These are phyloP conservation scores for Leptosomus discolor DNA, from an alignment of 2,113 vertebrate genomes.

Conservation along the genomic window DNA sequence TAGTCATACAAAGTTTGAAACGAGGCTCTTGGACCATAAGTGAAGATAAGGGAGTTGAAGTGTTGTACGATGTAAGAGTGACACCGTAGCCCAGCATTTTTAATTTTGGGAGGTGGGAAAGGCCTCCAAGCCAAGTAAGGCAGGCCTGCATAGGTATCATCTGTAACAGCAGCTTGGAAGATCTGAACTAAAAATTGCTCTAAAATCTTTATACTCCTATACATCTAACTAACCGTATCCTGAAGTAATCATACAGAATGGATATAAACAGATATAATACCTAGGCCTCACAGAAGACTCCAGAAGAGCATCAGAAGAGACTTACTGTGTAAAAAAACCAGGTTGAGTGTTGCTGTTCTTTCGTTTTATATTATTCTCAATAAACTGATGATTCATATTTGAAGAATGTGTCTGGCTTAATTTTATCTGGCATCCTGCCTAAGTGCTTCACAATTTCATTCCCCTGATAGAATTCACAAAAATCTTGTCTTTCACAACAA, in stretches of 20 bases:
- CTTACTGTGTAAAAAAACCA: background rate
- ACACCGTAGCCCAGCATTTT: background rate
- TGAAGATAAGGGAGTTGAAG: background rate
- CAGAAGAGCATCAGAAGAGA: background rate
- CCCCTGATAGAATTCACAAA: background rate
- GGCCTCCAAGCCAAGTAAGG: background rate
- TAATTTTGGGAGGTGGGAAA: background rate
- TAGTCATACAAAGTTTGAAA: background rate
- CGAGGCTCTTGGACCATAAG: background rate
- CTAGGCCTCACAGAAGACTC: background rate
- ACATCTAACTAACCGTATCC: background rate
- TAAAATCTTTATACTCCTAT: background rate
- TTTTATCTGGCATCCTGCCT: background rate
- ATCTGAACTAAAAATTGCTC: background rate
- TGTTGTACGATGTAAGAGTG: background rate
- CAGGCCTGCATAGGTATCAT: background rate
- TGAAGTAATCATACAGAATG: background rate
- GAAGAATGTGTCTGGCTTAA: background rate
- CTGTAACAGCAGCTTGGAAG: background rate
- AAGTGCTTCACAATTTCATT: background rate
- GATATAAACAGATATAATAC: background rate
- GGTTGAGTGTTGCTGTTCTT: background rate
- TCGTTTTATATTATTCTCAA: background rate
- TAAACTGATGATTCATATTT: background rate
- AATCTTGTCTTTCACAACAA: background rate